Evolutionary conservation across 2,113 vertebrate species (phyloP).

Genomic region (Halcyon malimbica): DNA sequence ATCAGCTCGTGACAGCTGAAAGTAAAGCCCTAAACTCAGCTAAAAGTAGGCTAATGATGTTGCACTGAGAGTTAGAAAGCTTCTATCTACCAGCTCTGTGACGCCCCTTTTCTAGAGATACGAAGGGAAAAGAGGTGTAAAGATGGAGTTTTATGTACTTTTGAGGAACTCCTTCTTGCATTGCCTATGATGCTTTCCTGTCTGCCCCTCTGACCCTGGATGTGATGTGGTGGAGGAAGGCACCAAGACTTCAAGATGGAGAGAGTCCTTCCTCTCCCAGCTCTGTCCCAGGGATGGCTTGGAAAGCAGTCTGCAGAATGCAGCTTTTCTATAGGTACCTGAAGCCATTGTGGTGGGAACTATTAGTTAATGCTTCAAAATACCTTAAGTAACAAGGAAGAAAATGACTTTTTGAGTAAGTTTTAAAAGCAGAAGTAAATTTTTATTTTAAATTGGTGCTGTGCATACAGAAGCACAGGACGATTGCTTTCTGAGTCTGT

Average conservation of each 20-base stretch:
- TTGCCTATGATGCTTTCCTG: background rate
- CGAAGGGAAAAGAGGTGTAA: background rate
- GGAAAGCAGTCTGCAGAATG: background rate
- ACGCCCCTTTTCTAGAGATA: background rate
- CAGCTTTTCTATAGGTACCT: background rate
- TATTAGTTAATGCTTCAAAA: background rate
- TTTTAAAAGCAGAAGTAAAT: background rate
- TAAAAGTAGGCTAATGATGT: background rate
- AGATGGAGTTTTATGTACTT: background rate
- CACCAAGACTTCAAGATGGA: background rate
- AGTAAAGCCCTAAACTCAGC: background rate
- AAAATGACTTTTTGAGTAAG: background rate
- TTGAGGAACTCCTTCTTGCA: background rate
- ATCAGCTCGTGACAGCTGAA: background rate
- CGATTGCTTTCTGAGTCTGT: background rate
- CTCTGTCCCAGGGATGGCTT: background rate
- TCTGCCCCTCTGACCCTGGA: background rate
- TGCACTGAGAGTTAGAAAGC: background rate
- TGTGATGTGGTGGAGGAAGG: background rate
- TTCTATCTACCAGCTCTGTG: background rate
- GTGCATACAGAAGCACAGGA: background rate
- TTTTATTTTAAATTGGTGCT: background rate
- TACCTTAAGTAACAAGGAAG: background rate
- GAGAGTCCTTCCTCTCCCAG: background rate
- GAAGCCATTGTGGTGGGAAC: accelerated